Percentiles rank a stretch among this genome's conserved stretches.
These are phyloP conservation scores for Amphipyra tragopoginis DNA, from an alignment of 2,888 invertebrate species.

Conservation along the genomic window DNA sequence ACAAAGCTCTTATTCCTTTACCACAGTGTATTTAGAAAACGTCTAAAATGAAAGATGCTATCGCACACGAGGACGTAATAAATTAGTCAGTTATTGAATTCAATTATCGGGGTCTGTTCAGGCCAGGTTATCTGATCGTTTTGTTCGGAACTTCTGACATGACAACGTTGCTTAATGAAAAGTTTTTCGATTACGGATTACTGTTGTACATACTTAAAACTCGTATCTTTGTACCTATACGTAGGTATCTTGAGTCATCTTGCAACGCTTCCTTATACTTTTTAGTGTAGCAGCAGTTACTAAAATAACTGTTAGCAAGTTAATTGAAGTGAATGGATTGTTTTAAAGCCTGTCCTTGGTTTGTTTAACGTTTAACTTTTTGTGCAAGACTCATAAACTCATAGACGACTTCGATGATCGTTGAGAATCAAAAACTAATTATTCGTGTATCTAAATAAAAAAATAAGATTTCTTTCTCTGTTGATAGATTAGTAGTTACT, in stretches of 20 bases:
- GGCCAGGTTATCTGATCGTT: constrained; percentile 52
- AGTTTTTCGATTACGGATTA: constrained; percentile 46
- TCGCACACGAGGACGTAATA: constrained; percentile 73
- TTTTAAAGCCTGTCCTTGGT: too few species aligned
- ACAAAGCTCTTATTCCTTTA: constrained; percentile 40
- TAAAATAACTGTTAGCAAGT: too few species aligned
- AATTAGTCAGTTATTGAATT: constrained; percentile 78
- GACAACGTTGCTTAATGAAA: constrained; percentile 49
- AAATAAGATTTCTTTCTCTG: too few species aligned
- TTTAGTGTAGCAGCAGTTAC: too few species aligned
- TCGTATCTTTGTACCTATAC: constrained; percentile 2
- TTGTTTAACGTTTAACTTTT: too few species aligned
- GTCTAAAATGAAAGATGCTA: constrained; percentile 69
- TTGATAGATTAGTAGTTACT: too few species aligned
- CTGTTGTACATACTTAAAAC: constrained; percentile 4
- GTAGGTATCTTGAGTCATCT: background rate
- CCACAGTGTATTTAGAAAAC: constrained; percentile 14
- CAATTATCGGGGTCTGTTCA: constrained; percentile 71
- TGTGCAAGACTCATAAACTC: too few species aligned
- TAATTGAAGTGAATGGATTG: too few species aligned
- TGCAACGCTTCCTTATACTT: too few species aligned
- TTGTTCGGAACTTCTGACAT: constrained; percentile 51
- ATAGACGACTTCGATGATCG: too few species aligned
- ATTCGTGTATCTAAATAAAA: too few species aligned
- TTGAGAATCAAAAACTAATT: too few species aligned